Evolutionary conservation across 2,797 vertebrate species (phyloP).

Genomic region (Cryptoblepharus egeriae): DNA sequence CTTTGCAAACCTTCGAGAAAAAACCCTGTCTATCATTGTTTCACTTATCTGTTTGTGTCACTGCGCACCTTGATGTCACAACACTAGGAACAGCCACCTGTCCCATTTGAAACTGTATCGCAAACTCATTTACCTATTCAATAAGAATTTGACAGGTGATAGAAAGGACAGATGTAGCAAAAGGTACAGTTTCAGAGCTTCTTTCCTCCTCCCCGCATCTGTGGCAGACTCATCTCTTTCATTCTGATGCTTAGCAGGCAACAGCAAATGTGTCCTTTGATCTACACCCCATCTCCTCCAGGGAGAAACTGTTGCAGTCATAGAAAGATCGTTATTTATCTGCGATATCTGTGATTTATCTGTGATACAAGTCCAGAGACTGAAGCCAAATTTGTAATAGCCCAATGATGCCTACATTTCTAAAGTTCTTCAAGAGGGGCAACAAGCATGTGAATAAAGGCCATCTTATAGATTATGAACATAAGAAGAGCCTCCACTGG

Average conservation of each 20-base stretch:
- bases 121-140: neutral
- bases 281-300: neutral
- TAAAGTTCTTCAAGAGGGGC: too few relatives aligned
- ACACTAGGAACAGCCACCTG: neutral
- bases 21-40: neutral
- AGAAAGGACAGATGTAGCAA: neutral
- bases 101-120: neutral
- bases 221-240: neutral
- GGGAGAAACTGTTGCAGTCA: neutral
- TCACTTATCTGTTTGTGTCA: neutral
- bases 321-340: neutral
- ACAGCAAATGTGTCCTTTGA: neutral
- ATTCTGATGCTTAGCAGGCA: neutral
- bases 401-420: too few relatives aligned
- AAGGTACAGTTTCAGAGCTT: neutral
- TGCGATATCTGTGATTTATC: neutral
- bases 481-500: too few relatives aligned
- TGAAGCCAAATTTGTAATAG: neutral
- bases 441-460: too few relatives aligned
- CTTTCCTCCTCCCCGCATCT: neutral
- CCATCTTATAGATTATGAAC: too few relatives aligned
- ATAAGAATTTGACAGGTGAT: neutral
- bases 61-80: neutral
- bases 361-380: neutral
- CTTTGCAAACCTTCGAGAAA: constrained; percentile 10